These are phyloP conservation scores for Erebia epiphron DNA, from an alignment of 2,888 invertebrate genomes.

Conservation along the genomic window DNA sequence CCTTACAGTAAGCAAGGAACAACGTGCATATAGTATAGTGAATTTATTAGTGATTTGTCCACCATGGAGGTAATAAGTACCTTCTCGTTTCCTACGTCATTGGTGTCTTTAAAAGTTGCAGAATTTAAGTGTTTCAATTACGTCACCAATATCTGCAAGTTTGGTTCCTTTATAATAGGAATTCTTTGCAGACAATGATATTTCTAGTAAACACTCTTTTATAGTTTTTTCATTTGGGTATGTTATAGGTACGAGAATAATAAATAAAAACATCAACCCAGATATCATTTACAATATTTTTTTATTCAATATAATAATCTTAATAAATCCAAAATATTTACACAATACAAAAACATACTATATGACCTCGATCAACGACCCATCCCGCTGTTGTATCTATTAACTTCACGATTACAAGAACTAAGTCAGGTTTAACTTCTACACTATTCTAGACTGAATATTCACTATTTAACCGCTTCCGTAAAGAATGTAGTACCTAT, in stretches of 20 bases:
- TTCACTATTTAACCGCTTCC: constrained; percentile 46
- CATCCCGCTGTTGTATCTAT: constrained; percentile 54
- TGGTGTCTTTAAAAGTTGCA: too few relatives aligned
- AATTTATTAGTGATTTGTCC: too few relatives aligned
- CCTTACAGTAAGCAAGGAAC: too few relatives aligned
- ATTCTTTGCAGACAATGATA: too few relatives aligned
- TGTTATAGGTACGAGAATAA: constrained; percentile 43
- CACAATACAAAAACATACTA: constrained; percentile 83
- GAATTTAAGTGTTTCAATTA: too few relatives aligned
- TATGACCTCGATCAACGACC: constrained; percentile 70
- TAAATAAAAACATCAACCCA: constrained; percentile 56
- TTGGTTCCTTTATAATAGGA: too few relatives aligned
- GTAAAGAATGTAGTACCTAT: background rate
- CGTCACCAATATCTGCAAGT: too few relatives aligned
- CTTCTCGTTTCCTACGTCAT: too few relatives aligned
- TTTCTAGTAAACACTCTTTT: too few relatives aligned
- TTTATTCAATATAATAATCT: constrained; percentile 84
- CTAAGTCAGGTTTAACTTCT: constrained; percentile 43
- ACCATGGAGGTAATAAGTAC: too few relatives aligned
- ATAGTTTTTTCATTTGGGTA: background rate
- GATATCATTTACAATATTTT: constrained; percentile 78
- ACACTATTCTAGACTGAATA: constrained; percentile 42
- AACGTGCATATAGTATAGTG: too few relatives aligned
- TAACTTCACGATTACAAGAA: constrained; percentile 44
- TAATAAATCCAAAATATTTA: constrained; percentile 84